Conservation (phyloP, 2,797 vertebrate genomes). For the Capromys pilorides region DNA sequence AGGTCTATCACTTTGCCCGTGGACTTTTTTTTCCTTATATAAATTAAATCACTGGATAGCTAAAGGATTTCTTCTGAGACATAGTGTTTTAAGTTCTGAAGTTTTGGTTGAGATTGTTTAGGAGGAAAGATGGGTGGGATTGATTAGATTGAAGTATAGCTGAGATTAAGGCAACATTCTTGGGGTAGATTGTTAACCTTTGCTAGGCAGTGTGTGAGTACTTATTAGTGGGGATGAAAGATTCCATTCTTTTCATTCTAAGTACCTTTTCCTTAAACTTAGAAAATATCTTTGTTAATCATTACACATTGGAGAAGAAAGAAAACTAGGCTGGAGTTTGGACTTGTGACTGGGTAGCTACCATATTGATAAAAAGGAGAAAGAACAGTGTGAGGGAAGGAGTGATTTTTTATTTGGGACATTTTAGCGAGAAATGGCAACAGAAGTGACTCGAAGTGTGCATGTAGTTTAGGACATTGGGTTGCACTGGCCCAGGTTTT, state of each 20-base stretch:
- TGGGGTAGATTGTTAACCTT: conserved; percentile 6
- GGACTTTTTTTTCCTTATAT: conserved; percentile 4
- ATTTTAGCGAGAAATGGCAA: background rate
- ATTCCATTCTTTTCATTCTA: conserved; percentile 6
- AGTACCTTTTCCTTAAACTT: conserved; percentile 9
- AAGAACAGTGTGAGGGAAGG: background rate
- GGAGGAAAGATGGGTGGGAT: background rate
- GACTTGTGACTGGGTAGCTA: background rate
- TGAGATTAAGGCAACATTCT: conserved; percentile 3
- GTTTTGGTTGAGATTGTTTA: conserved; percentile 33
- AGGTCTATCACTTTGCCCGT: background rate
- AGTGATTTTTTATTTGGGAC: conserved; percentile 5
- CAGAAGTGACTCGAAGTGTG: background rate
- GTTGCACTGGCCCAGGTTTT: background rate
- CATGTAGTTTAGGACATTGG: background rate
- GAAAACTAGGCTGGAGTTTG: background rate
- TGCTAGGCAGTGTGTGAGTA: background rate
- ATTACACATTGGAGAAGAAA: conserved; percentile 10
- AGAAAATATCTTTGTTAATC: conserved; percentile 7
- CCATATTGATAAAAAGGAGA: background rate
- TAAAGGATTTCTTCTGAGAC: background rate
- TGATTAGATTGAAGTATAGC: background rate
- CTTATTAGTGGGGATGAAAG: background rate
- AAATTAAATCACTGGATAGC: background rate
- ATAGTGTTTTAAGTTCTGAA: conserved; percentile 38